Base-by-base conservation (phyloP, 2,113 vertebrate species). In the Pyxicephalus adspersus region DNA sequence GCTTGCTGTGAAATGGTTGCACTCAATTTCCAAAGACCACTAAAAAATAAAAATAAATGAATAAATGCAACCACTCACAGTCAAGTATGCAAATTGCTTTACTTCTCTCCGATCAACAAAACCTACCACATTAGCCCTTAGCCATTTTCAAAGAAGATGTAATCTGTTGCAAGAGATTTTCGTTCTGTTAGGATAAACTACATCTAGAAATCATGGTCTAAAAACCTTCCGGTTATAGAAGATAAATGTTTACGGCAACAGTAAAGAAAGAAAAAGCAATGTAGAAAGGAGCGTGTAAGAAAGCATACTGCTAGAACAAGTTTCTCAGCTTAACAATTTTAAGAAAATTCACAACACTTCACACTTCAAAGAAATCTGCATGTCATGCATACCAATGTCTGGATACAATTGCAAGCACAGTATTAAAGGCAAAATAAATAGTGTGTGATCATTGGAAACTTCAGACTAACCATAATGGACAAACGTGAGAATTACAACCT, bases 131-230 rank as follows among this genome's bases (percentile, higher is more conserved):
- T 28, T 63, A 81, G 66, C 67, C 60, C 16, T 65, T 34, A 81
- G 79, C 68, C 22, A 26, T 64, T 64, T 55, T 20, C 68, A 81
- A 29, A 73, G 50, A 65, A 20, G 58, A 28, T 13, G 29, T 80
- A 64, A 64, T 72, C 67, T 72, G 67, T 58, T 23, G 57, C 25
- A 19, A 57, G 60, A 26, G 58, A 50, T 51, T 74, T 38, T 31
- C 64, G 77, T 54, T 80, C 4, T 31, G 58, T 29, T 55, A 68
- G 67, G 26, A 80, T 72, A 80, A 80, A 80, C 45, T 23, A 60
- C 34, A 20, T 63, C 60, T 55, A 72, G 58, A 61, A 71, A 72
- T 73, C 28, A 64, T 50, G 29, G 45, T 45, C 23, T 55, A 20
- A 55, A 64, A 74, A n/a, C 28, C 77, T 66, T 54, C 28, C 68